Base-by-base conservation (phyloP, 2,797 vertebrate genomes). In the Spinus olivaceus region DNA sequence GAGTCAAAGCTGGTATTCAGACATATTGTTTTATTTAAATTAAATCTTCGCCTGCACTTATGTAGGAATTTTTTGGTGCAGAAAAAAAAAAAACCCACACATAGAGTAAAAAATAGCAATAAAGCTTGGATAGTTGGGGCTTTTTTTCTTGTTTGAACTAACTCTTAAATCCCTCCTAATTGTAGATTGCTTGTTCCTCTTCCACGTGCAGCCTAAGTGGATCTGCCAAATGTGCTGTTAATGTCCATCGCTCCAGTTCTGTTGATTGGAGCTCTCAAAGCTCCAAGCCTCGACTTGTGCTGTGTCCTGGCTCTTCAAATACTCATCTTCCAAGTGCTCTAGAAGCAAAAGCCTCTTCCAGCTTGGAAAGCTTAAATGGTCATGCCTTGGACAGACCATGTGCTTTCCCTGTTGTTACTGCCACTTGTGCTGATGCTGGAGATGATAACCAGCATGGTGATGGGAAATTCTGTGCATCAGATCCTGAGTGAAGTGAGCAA, bases 101-200 rank as follows among this genome's bases (percentile, higher is more conserved):
- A 32, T 3, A 44, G 39, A 84, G 9, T 63, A n/a, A 86, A 86
- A 81, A 87, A 28, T n/a, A 70, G 5, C 33, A 35, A 14, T 63
- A 19, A 60, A 60, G 3, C 10, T 71, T 76, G 56, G 25, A 39
- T 64, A 11, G 41, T 46, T 70, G 54, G 30, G 3, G 0, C 13
- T 3, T n/a, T 9, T 39, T 86, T 92, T 51, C 21, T n/a, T 70
- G 28, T 67, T 89, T 95, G 60, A 70, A 83, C 94, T 98, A 97
- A 97, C 80, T 94, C 35, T 91, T 82, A 39, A 95, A 77, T 64
- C 46, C 88, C 87, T 89, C 95, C 84, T 97, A 63, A 92, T 89
- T 97, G 70, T 97, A 99, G 99, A 99, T 99, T 96, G 97, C 97
- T 95, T 97, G 96, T 93, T 99, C 98, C 81, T 85, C 98, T 91